Evolutionary conservation across 1,140 invertebrate species (phyloP), one percentile per base, ranked within the genome.

Genomic region (Pseudomyrmex dendroicus): DNA sequence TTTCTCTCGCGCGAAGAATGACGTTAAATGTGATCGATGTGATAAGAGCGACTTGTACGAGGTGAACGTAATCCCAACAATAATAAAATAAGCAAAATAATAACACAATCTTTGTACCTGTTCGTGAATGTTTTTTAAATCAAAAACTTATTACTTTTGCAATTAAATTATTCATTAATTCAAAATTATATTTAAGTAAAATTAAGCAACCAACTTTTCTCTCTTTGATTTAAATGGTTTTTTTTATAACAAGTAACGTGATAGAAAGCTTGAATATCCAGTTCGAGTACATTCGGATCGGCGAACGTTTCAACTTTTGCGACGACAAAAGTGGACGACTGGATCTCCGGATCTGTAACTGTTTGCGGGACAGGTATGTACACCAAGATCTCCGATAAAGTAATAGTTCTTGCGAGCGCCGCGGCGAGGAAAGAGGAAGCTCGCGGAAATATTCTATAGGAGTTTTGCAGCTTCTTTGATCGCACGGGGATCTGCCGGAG

Each of bases 281-380:
- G 35, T 35, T 35, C 35, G 35, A 35, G 12, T 80, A 8, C 50
- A 72, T 70, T 70, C 54, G 17, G 66, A 80, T 61, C 66, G 46
- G 56, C 44, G 44, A 57, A 7, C 44, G 10, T 48, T 17, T 50
- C 48, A 59, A 80, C 20, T 72, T 80, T 5, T 12, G 8, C 44
- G 22, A 72, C 54, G 13, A 46, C 44, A 2, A 50, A 80, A 44
- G 70, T 7, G 61, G 25, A 76, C 35, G 54, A 44, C 20, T 70
- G 22, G 66, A 80, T 80, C 61, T 80, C 48, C 76, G 44, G 76
- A 72, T 80, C 66, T 80, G 76, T 70, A 78, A 78, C 76, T 78
- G n/a, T 61, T 80, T 66, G 22, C 15, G 46, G 20, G 66, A 61
- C 76, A 80, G 72, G 59, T 35, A 35, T 35, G 35, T 80, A 80